Evolutionary conservation across 2,113 vertebrate genomes (phyloP).

Genomic region (Chamaetylas fuelleborni): DNA sequence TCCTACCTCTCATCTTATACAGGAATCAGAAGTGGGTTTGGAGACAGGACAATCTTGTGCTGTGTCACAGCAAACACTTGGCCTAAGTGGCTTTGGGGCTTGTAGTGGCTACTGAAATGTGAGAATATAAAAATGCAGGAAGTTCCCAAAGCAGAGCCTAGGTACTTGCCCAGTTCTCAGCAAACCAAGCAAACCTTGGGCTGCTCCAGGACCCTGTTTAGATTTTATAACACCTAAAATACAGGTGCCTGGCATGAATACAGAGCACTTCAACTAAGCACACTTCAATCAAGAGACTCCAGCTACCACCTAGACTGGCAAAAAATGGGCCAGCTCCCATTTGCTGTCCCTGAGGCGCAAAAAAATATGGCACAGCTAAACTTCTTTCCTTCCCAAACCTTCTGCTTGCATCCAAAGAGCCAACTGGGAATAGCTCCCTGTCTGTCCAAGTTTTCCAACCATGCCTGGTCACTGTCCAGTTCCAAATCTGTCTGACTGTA

Average conservation of each 20-base stretch:
- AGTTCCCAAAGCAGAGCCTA: background rate
- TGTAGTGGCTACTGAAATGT: background rate
- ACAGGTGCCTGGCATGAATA: slow-evolving; percentile 29
- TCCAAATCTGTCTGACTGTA: background rate
- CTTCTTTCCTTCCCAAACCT: background rate
- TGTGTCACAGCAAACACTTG: background rate
- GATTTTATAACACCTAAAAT: slow-evolving; percentile 11
- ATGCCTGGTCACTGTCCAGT: background rate
- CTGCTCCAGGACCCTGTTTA: background rate
- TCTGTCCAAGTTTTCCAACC: background rate
- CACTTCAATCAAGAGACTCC: background rate
- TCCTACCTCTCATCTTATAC: background rate
- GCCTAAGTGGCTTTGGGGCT: background rate
- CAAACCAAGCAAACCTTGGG: background rate
- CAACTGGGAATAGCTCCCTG: background rate
- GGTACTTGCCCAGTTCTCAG: background rate
- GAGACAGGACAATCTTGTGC: background rate
- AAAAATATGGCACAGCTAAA: background rate
- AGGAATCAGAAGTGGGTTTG: background rate
- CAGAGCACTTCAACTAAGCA: background rate
- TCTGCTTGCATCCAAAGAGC: background rate
- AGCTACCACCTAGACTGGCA: background rate
- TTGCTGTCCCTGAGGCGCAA: background rate
- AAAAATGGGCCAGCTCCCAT: background rate
- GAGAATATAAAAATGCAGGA: background rate